phyloP scores from a whole-genome alignment of 2,113 vertebrate genomes.

The Catharus fuscescens region DNA sequence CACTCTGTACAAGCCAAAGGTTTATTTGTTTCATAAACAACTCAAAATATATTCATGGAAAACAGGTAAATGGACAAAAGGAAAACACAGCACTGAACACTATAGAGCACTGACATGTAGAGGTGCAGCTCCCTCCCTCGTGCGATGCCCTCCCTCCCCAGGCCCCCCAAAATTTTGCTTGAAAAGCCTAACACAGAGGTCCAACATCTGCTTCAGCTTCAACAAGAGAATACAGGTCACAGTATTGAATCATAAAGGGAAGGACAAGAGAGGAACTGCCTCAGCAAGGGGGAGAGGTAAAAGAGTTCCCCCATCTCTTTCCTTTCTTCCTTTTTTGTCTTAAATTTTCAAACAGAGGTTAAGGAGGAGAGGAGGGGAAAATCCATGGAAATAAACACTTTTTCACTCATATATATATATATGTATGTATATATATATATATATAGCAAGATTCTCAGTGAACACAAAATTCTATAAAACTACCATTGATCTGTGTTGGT shows the following conservation, averaged over 20 bases:
- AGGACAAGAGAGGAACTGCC: slow-evolving; percentile 10
- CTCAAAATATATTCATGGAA: slow-evolving; percentile 80
- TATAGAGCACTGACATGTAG: slow-evolving; percentile 71
- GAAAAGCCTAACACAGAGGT: slow-evolving; percentile 69
- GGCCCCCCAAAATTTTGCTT: slow-evolving; percentile 32
- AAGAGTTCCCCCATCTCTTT: slow-evolving; percentile 8
- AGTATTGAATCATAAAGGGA: slow-evolving; percentile 72
- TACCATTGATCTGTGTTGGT: slow-evolving; percentile 52
- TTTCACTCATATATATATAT: slow-evolving; percentile 32
- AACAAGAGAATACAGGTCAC: slow-evolving; percentile 72
- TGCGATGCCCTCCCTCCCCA: slow-evolving; percentile 41
- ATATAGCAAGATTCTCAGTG: slow-evolving; percentile 60
- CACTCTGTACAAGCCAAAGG: slow-evolving; percentile 69
- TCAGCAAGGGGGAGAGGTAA: neutral
- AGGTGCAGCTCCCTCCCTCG: slow-evolving; percentile 73
- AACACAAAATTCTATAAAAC: slow-evolving; percentile 71
- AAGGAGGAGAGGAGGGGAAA: slow-evolving; percentile 28
- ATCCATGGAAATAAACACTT: slow-evolving; percentile 40
- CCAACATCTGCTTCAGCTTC: slow-evolving; percentile 63
- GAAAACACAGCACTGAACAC: slow-evolving; percentile 76
- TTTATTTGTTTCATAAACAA: slow-evolving; percentile 80
- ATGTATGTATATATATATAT: neutral
- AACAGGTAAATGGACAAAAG: slow-evolving; percentile 79
- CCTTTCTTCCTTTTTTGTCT: neutral
- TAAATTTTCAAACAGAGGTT: slow-evolving; percentile 44